Evolutionary conservation across 2,888 invertebrate species (phyloP).

Genomic region (Gastrophysa polygoni): DNA sequence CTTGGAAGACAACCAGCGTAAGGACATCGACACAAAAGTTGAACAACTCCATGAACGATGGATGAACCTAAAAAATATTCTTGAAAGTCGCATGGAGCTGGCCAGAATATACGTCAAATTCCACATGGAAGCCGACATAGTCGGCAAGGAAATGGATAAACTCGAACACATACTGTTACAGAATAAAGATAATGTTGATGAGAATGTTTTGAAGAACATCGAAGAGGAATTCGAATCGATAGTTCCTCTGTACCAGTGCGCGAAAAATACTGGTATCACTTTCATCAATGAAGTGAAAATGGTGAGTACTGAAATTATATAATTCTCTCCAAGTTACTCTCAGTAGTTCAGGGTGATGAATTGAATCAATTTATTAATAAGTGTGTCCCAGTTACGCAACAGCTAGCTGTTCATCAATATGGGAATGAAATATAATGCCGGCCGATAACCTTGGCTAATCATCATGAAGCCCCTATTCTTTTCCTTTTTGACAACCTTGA

Average conservation of each 20-base stretch:
- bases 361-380: no score
- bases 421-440: no score
- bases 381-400: no score
- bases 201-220: constrained; percentile 59
- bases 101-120: constrained; percentile 73
- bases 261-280: constrained; percentile 70
- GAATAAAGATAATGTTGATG: constrained; percentile 59
- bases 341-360: no score
- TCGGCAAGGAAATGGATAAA: constrained; percentile 69
- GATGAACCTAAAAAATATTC: constrained; percentile 65
- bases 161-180: constrained; percentile 66
- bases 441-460: no score
- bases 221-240: constrained; percentile 72
- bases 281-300: constrained; percentile 68
- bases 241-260: constrained; percentile 67
- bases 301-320: no score
- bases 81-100: constrained; percentile 70
- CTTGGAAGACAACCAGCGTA: constrained; percentile 68
- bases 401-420: no score
- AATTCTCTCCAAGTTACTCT: no score
- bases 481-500: no score
- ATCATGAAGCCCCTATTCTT: no score
- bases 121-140: constrained; percentile 70
- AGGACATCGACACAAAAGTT: constrained; percentile 68
- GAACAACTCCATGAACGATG: constrained; percentile 68